phyloP scores from a whole-genome alignment of 2,888 invertebrate genomes.

The Phengaris alcon region DNA sequence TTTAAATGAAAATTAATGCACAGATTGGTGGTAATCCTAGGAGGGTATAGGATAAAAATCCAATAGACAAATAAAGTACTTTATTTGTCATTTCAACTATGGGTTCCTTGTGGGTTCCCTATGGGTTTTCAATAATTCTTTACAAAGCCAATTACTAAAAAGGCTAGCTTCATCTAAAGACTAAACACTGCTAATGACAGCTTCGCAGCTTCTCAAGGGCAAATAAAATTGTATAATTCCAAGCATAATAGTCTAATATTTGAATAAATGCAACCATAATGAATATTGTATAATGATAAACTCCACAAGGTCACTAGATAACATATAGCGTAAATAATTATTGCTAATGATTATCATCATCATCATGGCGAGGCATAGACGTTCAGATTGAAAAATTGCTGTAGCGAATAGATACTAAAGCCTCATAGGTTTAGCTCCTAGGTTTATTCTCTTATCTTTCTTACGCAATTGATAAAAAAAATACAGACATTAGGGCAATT shows the following conservation, averaged over 20 bases:
- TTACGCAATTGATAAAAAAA: too few relatives aligned
- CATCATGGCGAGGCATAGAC: not conserved
- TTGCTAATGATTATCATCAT: not conserved
- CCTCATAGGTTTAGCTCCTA: too few relatives aligned
- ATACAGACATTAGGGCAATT: too few relatives aligned
- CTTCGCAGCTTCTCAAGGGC: not conserved
- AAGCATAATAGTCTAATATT: not conserved
- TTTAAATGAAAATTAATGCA: too few relatives aligned
- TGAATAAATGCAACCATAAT: slow-evolving; percentile 1
- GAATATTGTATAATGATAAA: not conserved
- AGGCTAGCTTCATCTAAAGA: not conserved
- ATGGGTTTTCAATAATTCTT: not conserved
- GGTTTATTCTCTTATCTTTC: too few relatives aligned
- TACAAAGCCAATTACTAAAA: not conserved
- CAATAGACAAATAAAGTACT: not conserved
- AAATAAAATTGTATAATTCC: not conserved
- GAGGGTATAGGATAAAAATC: not conserved
- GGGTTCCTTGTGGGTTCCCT: not conserved
- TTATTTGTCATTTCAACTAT: not conserved
- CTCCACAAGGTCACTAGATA: not conserved
- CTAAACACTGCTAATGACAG: not conserved
- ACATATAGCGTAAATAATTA: not conserved
- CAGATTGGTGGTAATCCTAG: too few relatives aligned
- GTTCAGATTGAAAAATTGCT: too few relatives aligned
- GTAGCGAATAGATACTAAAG: too few relatives aligned